Conservation (phyloP, 2,113 vertebrate genomes). For the human region DNA sequence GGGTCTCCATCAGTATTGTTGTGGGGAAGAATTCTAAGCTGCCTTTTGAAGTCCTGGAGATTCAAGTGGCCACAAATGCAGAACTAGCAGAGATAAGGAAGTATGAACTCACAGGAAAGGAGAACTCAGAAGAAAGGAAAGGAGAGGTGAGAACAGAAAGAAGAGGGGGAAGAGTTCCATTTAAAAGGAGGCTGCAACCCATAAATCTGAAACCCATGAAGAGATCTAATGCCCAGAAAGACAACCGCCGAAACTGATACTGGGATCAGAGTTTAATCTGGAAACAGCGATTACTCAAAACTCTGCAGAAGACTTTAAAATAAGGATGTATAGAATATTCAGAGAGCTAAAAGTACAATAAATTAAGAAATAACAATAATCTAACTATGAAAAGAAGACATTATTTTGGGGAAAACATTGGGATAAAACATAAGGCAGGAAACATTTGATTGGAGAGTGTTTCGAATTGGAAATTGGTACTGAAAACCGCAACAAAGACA, state of each 20-base stretch:
- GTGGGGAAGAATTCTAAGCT: background rate
- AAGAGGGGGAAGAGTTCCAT: background rate
- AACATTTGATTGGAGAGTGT: background rate
- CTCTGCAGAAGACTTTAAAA: background rate
- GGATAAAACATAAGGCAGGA: background rate
- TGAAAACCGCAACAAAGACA: background rate
- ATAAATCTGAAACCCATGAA: background rate
- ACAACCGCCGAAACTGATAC: background rate
- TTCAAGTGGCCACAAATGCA: background rate
- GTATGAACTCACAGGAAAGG: no score
- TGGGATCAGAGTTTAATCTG: background rate
- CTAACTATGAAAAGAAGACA: background rate
- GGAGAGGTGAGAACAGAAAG: background rate
- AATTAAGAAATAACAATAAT: background rate
- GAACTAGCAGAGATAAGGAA: background rate
- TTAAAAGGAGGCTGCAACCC: background rate
- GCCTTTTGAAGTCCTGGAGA: background rate
- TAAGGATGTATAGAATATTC: background rate
- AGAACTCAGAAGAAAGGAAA: background rate
- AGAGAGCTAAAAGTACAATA: background rate
- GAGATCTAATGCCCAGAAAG: background rate
- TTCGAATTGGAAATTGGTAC: background rate
- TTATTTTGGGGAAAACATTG: background rate
- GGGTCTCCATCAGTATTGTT: background rate
- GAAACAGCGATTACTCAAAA: background rate